A percentile compares a stretch with the other conserved stretches of the same genome.
These are phyloP conservation scores for Idaea biselata DNA, from an alignment of 2,888 invertebrate species.

Conservation along the genomic window DNA sequence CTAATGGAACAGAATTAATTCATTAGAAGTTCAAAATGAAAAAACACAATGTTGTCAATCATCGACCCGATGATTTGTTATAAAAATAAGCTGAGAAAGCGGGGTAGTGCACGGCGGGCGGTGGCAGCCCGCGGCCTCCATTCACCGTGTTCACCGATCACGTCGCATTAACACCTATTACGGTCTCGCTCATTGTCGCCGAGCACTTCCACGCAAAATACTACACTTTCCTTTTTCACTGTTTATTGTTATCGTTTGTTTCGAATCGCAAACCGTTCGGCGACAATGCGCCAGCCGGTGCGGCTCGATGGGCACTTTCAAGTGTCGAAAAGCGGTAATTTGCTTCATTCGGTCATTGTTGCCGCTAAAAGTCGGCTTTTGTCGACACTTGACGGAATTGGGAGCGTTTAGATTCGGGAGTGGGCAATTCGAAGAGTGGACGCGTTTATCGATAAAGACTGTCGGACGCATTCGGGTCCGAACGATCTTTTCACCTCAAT, in stretches of 20 bases:
- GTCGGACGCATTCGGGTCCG: conserved; percentile 7
- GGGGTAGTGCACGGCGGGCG: conserved; percentile 33
- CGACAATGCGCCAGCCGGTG: conserved; percentile 67
- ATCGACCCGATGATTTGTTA: conserved; percentile 68
- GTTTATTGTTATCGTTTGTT: conserved; percentile 79
- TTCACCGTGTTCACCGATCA: conserved; percentile 67
- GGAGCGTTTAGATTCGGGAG: conserved; percentile 75
- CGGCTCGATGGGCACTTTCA: conserved; percentile 73
- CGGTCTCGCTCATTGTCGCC: conserved; percentile 55
- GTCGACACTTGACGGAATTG: conserved; percentile 76
- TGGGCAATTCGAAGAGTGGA: conserved; percentile 73
- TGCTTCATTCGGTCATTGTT: conserved; percentile 76
- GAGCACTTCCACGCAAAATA: conserved; percentile 69
- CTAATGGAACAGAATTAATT: conserved; percentile 39
- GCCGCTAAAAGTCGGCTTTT: conserved; percentile 76
- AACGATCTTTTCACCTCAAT: conserved; percentile 34
- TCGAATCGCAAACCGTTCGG: conserved; percentile 73
- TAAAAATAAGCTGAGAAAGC: conserved; percentile 54
- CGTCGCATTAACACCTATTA: conserved; percentile 76
- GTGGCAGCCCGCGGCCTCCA: conserved; percentile 36
- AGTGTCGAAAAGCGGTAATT: conserved; percentile 77
- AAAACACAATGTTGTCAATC: conserved; percentile 67
- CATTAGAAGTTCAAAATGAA: conserved; percentile 47
- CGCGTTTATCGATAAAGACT: conserved; percentile 45
- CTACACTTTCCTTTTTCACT: conserved; percentile 76